A percentile compares a stretch with the other conserved stretches of the same genome.
Conservation (phyloP, 92 coral and sea anemone species). For the Parazoanthus swiftii region DNA sequence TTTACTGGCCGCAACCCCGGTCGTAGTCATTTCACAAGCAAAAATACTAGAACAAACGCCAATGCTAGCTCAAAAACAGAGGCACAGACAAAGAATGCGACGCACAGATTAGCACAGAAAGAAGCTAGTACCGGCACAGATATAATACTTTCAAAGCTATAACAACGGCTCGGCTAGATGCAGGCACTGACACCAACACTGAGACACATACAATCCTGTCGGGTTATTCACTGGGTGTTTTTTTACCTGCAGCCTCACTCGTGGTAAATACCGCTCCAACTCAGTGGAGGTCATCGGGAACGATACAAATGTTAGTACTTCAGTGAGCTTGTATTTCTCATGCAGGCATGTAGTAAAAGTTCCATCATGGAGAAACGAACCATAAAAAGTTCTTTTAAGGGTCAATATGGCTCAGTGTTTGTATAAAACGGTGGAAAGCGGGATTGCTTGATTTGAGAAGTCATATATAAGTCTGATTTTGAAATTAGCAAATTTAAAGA, state of each 20-base stretch:
- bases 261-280: constrained; percentile 22
- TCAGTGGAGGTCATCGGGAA: constrained; percentile 1
- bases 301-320: neutral
- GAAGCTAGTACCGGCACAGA: neutral
- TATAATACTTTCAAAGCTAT: neutral
- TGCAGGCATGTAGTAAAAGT: neutral
- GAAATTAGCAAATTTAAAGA: too few species aligned
- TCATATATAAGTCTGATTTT: too few species aligned
- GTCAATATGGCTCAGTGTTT: too few species aligned
- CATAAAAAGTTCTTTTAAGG: too few species aligned
- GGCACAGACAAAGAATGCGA: neutral
- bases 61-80: neutral
- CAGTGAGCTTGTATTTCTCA: neutral
- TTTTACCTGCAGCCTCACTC: constrained; percentile 5
- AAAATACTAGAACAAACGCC: neutral
- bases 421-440: too few species aligned
- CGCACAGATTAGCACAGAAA: neutral
- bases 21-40: neutral
- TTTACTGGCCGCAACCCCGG: too few species aligned
- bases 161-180: neutral
- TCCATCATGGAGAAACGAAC: neutral
- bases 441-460: too few species aligned
- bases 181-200: neutral
- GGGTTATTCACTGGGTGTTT: too few species aligned
- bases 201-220: neutral